phyloP scores from a whole-genome alignment of 2,888 invertebrate genomes.

The Electrophaes corylata region DNA sequence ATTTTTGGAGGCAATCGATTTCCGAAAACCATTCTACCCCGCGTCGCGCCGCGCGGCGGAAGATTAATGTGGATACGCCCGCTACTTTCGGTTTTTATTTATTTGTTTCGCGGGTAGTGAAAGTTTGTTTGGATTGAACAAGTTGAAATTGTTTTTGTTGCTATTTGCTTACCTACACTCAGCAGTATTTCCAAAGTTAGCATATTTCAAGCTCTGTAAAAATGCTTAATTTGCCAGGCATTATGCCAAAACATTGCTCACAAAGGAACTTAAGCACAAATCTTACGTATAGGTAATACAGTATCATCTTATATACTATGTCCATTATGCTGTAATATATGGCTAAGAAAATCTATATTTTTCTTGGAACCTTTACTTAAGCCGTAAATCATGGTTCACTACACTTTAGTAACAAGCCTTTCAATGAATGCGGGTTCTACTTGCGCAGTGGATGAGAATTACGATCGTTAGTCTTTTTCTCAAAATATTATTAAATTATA shows the following conservation, averaged over 20 bases:
- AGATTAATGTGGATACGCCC: conserved; percentile 57
- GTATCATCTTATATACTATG: too few relatives aligned
- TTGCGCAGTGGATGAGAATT: too few relatives aligned
- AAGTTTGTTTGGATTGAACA: conserved; percentile 21
- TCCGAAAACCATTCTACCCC: conserved; percentile 83
- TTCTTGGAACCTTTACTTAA: too few relatives aligned
- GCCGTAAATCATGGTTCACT: too few relatives aligned
- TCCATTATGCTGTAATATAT: too few relatives aligned
- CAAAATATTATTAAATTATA: too few relatives aligned
- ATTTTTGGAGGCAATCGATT: conserved; percentile 84
- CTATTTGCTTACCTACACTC: conserved; percentile 1
- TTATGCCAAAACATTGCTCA: neutral
- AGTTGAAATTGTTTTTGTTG: conserved; percentile 19
- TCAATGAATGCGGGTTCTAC: too few relatives aligned
- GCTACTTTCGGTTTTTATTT: conserved; percentile 25
- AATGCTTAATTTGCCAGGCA: neutral
- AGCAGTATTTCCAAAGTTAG: neutral
- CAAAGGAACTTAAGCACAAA: too few relatives aligned
- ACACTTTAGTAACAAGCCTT: too few relatives aligned
- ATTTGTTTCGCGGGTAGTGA: conserved; percentile 20
- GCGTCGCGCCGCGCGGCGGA: conserved; percentile 52
- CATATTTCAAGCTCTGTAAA: neutral
- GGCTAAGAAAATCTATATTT: too few relatives aligned
- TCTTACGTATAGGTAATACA: too few relatives aligned
- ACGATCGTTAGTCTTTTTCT: too few relatives aligned